Conservation (phyloP, 2,797 vertebrate genomes). For the Parauchenoglanis ngamensis region DNA sequence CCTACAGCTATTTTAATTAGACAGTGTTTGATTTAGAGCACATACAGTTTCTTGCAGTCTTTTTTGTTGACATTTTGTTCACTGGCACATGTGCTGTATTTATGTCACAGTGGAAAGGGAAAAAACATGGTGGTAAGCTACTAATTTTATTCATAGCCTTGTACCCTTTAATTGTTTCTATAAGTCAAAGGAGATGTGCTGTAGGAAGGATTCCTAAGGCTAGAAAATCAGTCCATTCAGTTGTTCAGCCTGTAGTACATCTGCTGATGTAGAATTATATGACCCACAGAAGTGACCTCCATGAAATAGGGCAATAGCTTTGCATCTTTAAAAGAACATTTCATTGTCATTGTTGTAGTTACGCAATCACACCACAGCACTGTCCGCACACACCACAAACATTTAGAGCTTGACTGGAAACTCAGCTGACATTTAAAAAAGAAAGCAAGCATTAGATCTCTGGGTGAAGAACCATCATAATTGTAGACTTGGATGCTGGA, state of each 20-base stretch:
- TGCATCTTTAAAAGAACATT: background rate
- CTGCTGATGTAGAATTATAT: slow-evolving; percentile 15
- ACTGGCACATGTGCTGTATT: background rate
- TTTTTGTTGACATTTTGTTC: background rate
- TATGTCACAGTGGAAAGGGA: background rate
- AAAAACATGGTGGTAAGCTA: background rate
- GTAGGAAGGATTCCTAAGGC: background rate
- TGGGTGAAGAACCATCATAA: background rate
- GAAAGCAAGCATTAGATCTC: slow-evolving; percentile 10
- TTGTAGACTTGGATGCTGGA: background rate
- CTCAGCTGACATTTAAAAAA: slow-evolving; percentile 13
- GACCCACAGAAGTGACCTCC: background rate
- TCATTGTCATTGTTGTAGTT: background rate
- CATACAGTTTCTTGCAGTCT: background rate
- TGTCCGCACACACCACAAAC: background rate
- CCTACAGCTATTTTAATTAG: background rate
- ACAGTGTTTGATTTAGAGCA: background rate
- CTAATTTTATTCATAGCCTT: slow-evolving; percentile 24
- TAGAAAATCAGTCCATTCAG: background rate
- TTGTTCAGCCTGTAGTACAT: background rate
- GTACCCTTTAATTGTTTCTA: background rate
- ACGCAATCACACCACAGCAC: background rate
- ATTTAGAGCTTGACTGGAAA: slow-evolving; percentile 19
- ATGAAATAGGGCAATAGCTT: background rate
- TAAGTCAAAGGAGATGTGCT: slow-evolving; percentile 6